Evolutionary conservation across 1,140 invertebrate genomes (phyloP), one percentile per base, ranked within the genome.

Genomic region (Drusus annulatus): DNA sequence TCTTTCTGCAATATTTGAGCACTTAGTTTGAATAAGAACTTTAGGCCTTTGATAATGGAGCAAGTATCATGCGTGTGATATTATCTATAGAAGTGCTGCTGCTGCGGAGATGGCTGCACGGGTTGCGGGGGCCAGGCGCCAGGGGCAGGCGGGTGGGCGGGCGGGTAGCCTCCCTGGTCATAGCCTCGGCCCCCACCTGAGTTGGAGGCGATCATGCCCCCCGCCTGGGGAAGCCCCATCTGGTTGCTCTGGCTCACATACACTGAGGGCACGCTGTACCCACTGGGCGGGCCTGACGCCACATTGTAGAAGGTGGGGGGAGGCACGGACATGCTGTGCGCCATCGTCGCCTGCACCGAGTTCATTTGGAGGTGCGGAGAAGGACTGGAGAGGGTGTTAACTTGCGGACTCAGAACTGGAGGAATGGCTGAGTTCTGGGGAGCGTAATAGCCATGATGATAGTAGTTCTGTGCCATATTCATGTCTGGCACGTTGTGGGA

Each of bases 81-180:
- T 51, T 80, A 71, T 74, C 91, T 90, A 82, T 92, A 92, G 88
- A 92, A 92, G 83, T 91, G 91, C 82, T 91, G 89, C 78, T 85
- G 85, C 56, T 91, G 90, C 3, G 87, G 86, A 5, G 88, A 87
- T 81, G 88, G 88, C 17, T 25, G 23, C 15, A 19, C 52, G 23
- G n/a, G 71, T 5, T 17, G 68, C 19, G 19, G n/a, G 86, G 88
- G 85, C 84, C 45, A 87, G 88, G 78, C 89, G 89, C 52, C 89
- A 87, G 19, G 87, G 21, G n/a, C 58, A 21, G 75, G 58, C 1
- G 28, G 81, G 10, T 83, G 86, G 82, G 86, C 86, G 16, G 54
- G 6, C 84, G 76, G 21, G 65, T 76, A 56, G 45, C 85, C 85
- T 3, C 82, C 80, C 75, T n/a, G n/a, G n/a, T n/a, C n/a, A n/a